Evolutionary conservation across 2,113 vertebrate genomes (phyloP), one percentile per base, ranked within the genome.

Genomic region (Todiramphus chloris): DNA sequence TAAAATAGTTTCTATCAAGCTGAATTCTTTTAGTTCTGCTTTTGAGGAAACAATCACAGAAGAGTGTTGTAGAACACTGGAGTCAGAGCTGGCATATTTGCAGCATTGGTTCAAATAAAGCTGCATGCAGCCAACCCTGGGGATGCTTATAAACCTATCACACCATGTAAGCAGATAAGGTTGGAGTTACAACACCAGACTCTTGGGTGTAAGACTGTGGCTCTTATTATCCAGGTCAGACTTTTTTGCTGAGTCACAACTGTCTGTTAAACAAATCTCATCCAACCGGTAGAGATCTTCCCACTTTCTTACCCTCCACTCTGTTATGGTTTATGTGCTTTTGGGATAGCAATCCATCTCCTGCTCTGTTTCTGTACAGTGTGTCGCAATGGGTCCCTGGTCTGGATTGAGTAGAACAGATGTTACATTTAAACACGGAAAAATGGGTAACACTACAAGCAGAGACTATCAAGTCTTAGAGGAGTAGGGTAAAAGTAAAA

Each of bases 1-100:
- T 92, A 94, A 94, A 95, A 94, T 89, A 92, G 24, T 92, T 97
- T 95, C 76, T 90, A 43, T 95, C 39, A 13, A 89, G 50, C 62
- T 80, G 74, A 95, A 87, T 94, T 73, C 93, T 94, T 93, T 89
- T 62, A 92, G 78, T 43, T 91, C 78, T 94, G 92, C 96, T 96
- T 97, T 94, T 96, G 90, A 94, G 94, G 89, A 93, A 96, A 97
- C 74, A 92, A 46, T 93, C 67, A 74, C 53, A 94, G 73, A 75
- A 51, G 28, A 91, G 66, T 72, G 72, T 60, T 81, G 53, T 33
- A 88, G 76, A 87, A 18, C 50, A 89, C 70, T 94, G 81, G 70
- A 92, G 66, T 73, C 69, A 62, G 28, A 55, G 41, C n/a, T 79
- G 74, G 67, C 50, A 51, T 44, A 55, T 87, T 76, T 3, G 1